phyloP scores from a whole-genome alignment of 37 sponge, comb jelly and placozoan species.

The Cliona cf. orientalis region DNA sequence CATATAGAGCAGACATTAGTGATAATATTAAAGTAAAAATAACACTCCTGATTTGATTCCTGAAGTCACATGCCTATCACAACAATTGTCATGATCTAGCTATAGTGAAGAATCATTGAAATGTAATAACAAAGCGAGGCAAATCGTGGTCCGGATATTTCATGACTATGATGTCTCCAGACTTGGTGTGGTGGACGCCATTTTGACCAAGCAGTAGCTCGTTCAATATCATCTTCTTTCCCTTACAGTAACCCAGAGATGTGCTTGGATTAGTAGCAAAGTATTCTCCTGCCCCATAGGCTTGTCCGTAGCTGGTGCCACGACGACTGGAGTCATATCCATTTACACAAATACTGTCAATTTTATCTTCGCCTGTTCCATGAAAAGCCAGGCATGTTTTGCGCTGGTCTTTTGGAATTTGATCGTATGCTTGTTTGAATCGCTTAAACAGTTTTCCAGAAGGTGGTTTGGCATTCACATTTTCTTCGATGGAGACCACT shows the following conservation, averaged over 20 bases:
- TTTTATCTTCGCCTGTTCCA: conserved; percentile 70
- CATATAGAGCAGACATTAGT: too few relatives aligned
- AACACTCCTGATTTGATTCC: too few relatives aligned
- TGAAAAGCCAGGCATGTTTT: conserved; percentile 83
- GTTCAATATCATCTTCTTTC: conserved; percentile 81
- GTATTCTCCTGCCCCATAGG: conserved; percentile 84
- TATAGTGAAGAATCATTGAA: too few relatives aligned
- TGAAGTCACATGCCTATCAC: too few relatives aligned
- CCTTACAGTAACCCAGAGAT: conserved; percentile 58
- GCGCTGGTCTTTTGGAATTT: conserved; percentile 54
- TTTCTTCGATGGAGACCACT: conserved; percentile 63
- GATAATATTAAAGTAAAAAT: too few relatives aligned
- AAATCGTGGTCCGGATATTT: conserved; percentile 83
- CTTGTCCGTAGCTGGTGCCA: conserved; percentile 75
- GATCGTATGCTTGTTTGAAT: conserved; percentile 38
- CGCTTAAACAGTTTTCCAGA: conserved; percentile 68
- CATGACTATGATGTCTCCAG: conserved; percentile 79
- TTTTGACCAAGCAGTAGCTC: conserved; percentile 73
- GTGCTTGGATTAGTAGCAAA: conserved; percentile 71
- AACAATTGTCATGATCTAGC: too few relatives aligned
- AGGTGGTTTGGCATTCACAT: conserved; percentile 66
- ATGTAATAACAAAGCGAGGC: conserved; percentile 78
- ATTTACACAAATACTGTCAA: conserved; percentile 73
- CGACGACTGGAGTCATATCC: conserved; percentile 69
- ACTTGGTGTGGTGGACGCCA: conserved; percentile 69